phyloP scores from a whole-genome alignment of 1,140 invertebrate genomes.

The Epicauta chinensis region DNA sequence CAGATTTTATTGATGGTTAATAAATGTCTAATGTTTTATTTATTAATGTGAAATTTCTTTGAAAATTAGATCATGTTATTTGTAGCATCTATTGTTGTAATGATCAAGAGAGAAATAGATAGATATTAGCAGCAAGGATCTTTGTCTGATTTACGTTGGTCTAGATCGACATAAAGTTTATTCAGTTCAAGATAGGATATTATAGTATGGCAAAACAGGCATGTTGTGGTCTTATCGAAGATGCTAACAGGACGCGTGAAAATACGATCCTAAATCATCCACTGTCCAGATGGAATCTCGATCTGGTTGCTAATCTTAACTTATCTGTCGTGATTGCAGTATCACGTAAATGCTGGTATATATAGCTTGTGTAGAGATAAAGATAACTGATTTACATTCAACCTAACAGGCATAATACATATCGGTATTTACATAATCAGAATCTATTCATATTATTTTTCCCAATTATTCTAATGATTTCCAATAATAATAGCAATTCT shows the following conservation, averaged over 20 bases:
- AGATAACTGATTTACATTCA: constrained; percentile 19
- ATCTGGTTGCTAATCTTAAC: constrained; percentile 15
- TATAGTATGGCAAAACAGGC: no score
- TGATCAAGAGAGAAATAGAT: no score
- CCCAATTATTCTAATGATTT: background rate
- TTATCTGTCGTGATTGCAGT: constrained; percentile 23
- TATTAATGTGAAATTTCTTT: no score
- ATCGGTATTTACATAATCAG: background rate
- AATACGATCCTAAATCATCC: constrained; percentile 21
- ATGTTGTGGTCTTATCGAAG: background rate
- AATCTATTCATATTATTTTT: background rate
- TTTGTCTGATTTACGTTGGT: no score
- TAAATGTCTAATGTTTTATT: no score
- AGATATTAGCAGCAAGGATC: no score
- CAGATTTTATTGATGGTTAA: constrained; percentile 5
- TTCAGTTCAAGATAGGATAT: no score
- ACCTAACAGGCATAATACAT: constrained; percentile 3
- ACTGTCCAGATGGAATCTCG: constrained; percentile 20
- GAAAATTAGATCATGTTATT: no score
- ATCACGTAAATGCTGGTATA: constrained; percentile 20
- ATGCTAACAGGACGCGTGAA: constrained; percentile 9
- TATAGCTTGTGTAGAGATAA: constrained; percentile 19
- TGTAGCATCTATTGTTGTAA: no score
- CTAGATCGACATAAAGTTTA: no score
- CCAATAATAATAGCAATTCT: no score